Evolutionary conservation across 1,140 invertebrate species (phyloP), one percentile per base, ranked within the genome.

Genomic region (Dendrolimus punctatus): DNA sequence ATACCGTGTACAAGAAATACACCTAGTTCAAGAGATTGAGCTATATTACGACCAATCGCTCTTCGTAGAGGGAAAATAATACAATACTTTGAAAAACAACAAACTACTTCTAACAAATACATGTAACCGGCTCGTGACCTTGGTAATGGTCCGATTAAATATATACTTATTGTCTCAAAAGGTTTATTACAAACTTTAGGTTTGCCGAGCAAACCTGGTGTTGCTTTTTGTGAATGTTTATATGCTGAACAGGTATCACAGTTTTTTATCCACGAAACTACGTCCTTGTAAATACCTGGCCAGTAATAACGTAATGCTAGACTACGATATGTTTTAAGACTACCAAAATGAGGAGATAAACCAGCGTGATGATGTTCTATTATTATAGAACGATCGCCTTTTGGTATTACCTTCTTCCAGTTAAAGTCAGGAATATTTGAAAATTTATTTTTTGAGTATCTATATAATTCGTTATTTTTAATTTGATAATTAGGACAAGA

Each of bases 61-160:
- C n/a, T 61, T 37, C 55, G 51, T 8, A 66, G 45, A 8, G 67
- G 59, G 40, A 62, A 66, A 8, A 69, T 40, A 50, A 64, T 49
- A 10, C 38, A 44, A 58, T 60, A 66, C 51, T 69, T 66, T 52
- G 58, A 66, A 55, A 64, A 66, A 36, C 49, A 56, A 51, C 61
- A 61, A 0, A 52, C 54, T 10, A 64, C 54, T 4, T 64, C 67
- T 9, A 66, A 57, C 0, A 69, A 45, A 55, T 60, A 60, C 7
- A 61, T 66, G 40, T 66, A 66, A 23, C 58, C 42, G 4, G 47
- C 51, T 45, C 58, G 60, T 23, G 53, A 55, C 54, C 59, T 60
- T 8, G 63, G 66, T 51, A 69, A 66, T 5, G 63, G 63, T 3
- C 66, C 63, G 60, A 68, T 59, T 23, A 60, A 39, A 41, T 61